These are phyloP conservation scores for Zaprionus bogoriensis DNA, from an alignment of 2,888 invertebrate species.

Conservation along the genomic window DNA sequence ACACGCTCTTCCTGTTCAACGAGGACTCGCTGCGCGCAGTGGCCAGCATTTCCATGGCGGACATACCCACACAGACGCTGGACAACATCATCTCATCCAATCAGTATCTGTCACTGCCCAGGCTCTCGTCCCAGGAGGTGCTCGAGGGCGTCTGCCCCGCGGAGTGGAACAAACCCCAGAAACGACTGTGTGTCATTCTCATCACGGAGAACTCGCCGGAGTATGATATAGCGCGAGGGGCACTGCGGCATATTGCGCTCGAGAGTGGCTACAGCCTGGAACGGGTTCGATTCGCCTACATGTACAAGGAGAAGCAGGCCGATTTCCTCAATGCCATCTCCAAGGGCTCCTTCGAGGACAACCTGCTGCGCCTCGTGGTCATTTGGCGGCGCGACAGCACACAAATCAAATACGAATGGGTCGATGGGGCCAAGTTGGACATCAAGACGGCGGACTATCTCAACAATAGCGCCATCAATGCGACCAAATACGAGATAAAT, in stretches of 20 bases:
- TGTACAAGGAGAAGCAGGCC: constrained; percentile 89
- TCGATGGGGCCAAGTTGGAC: constrained; percentile 82
- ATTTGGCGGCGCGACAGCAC: constrained; percentile 94
- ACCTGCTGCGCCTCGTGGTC: constrained; percentile 91
- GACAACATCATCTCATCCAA: constrained; percentile 94
- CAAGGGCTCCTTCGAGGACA: constrained; percentile 85
- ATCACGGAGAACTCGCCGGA: constrained; percentile 87
- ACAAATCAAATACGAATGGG: constrained; percentile 96
- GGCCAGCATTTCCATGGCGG: constrained; percentile 94
- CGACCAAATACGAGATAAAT: constrained; percentile 89
- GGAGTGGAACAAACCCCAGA: constrained; percentile 90
- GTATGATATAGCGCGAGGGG: constrained; percentile 84
- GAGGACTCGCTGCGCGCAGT: constrained; percentile 92
- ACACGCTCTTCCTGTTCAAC: constrained; percentile 94
- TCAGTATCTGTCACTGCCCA: constrained; percentile 93
- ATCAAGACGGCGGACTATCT: constrained; percentile 79
- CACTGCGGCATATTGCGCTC: constrained; percentile 88
- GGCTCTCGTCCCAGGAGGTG: constrained; percentile 94
- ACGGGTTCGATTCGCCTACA: constrained; percentile 93
- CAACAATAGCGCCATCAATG: constrained; percentile 85
- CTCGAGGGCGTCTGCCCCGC: constrained; percentile 90
- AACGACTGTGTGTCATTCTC: constrained; percentile 90
- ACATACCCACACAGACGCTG: constrained; percentile 93
- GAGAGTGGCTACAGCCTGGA: constrained; percentile 87
- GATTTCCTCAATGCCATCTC: constrained; percentile 88